Conservation (phyloP, 1,140 invertebrate genomes). For the Lordiphosa stackelbergi region DNA sequence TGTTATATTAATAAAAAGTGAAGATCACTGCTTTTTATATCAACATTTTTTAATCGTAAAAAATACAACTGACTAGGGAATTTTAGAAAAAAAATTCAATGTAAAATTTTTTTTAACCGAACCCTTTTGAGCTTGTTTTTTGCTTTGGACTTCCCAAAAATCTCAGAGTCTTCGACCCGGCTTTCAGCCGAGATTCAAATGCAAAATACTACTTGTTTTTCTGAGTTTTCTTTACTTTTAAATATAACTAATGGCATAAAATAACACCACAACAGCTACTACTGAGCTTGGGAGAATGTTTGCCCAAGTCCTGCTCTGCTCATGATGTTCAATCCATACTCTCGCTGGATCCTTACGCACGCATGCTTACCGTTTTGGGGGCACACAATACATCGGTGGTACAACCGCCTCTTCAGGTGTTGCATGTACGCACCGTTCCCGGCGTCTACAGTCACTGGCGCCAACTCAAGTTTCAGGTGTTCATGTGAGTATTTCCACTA, state of each 20-base stretch:
- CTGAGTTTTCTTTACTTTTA: not conserved
- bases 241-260: no score
- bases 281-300: constrained; percentile 81
- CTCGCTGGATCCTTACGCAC: constrained; percentile 78
- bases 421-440: constrained; percentile 84
- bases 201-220: no score
- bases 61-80: no score
- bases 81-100: no score
- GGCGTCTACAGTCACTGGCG: constrained; percentile 82
- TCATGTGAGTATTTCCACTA: constrained; percentile 80
- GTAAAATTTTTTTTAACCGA: no score
- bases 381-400: constrained; percentile 46
- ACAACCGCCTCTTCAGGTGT: constrained; percentile 76
- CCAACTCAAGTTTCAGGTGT: constrained; percentile 85
- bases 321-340: constrained; percentile 81
- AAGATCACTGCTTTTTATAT: no score
- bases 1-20: no score
- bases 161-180: no score
- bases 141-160: no score
- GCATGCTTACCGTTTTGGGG: constrained; percentile 69
- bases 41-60: no score
- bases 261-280: constrained; percentile 32
- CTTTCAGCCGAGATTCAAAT: no score
- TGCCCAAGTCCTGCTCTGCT: constrained; percentile 83
- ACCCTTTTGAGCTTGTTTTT: no score